A percentile compares a stretch with the other conserved stretches of the same genome.
These are phyloP conservation scores for Caenorhabditis plicata DNA, from an alignment of 2,888 invertebrate genomes.

Conservation along the genomic window DNA sequence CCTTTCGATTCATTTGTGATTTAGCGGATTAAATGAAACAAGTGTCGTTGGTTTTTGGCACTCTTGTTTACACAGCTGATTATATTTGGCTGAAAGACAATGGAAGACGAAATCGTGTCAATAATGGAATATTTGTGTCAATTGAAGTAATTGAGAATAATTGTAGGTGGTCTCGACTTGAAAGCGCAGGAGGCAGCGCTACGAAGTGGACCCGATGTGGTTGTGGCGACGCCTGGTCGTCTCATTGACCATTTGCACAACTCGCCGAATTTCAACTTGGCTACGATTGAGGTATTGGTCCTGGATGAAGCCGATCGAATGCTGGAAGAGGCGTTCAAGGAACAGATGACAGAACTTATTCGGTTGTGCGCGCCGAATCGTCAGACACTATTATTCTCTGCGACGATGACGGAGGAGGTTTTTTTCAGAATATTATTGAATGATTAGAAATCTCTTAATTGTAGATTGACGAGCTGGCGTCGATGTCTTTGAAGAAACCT, in stretches of 20 bases:
- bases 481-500: slow-evolving; percentile 87
- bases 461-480: slow-evolving; percentile 80
- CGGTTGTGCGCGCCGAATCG: slow-evolving; percentile 84
- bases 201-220: slow-evolving; percentile 88
- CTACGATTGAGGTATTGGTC: slow-evolving; percentile 80
- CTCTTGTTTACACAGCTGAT: slow-evolving; percentile 16
- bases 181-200: slow-evolving; percentile 70
- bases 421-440: too few relatives aligned
- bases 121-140: neutral
- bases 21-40: too few relatives aligned
- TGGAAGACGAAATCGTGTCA: neutral
- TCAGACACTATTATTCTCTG: slow-evolving; percentile 96
- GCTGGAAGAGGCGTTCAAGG: slow-evolving; percentile 96
- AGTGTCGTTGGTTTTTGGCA: neutral
- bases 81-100: too few relatives aligned
- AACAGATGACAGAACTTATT: slow-evolving; percentile 98
- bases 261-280: slow-evolving; percentile 84
- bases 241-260: slow-evolving; percentile 94
- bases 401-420: slow-evolving; percentile 98
- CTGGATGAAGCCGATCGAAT: slow-evolving; percentile 82
- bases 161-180: slow-evolving; percentile 69
- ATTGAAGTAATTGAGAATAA: neutral
- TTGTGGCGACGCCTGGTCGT: slow-evolving; percentile 96
- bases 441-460: neutral
- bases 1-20: slow-evolving; percentile 30